Conservation (phyloP, 2,113 vertebrate genomes). For the Prinia subflava region DNA sequence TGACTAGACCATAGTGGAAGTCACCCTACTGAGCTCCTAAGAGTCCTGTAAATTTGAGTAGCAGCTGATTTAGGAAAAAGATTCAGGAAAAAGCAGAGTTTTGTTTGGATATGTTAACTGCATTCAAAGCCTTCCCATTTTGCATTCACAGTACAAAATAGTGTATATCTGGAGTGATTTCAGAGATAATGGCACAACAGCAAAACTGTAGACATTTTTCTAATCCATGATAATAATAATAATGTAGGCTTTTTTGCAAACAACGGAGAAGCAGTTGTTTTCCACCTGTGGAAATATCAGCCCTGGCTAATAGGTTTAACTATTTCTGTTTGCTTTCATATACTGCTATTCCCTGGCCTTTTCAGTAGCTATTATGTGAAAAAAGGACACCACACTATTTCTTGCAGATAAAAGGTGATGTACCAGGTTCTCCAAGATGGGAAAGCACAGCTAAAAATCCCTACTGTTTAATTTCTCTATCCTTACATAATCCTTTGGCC, state of each 20-base stretch:
- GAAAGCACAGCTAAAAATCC: not conserved
- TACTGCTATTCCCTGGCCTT: not conserved
- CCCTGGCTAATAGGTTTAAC: not conserved
- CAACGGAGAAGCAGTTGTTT: not conserved
- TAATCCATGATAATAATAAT: not conserved
- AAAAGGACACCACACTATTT: not conserved
- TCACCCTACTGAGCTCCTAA: not conserved
- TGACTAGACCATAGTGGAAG: not conserved
- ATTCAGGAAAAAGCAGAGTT: too few relatives aligned
- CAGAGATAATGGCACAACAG: not conserved
- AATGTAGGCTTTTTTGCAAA: not conserved
- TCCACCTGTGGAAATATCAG: not conserved
- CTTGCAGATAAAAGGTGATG: not conserved
- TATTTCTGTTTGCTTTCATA: not conserved
- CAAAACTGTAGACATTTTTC: not conserved
- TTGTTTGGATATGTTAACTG: not conserved
- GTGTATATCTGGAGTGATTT: not conserved
- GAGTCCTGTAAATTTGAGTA: not conserved
- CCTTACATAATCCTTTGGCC: not conserved
- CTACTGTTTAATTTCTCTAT: not conserved
- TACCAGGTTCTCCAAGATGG: not conserved
- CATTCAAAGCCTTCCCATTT: not conserved
- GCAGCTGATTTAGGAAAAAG: not conserved
- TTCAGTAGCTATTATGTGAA: not conserved
- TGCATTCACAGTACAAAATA: not conserved